Base-by-base conservation (phyloP, 2,888 invertebrate species). In the Lasioglossum vierecki region DNA sequence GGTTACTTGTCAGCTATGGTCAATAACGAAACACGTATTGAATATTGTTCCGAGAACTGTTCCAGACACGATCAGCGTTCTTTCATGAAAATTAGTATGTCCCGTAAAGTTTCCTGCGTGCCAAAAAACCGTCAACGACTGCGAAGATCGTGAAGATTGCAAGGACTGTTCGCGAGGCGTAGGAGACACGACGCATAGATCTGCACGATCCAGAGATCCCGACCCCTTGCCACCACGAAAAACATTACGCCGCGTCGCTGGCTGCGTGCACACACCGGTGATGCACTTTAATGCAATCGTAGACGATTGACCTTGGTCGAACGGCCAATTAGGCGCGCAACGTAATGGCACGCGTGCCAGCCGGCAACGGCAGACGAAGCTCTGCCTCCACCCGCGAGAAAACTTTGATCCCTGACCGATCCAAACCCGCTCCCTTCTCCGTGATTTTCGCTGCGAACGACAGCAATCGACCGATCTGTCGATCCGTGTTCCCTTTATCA, bases 241-340 rank as follows among this genome's bases (percentile, higher is more conserved):
- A 71, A 71, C 15, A 15, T 71, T 71, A 60, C 73, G 68, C 80
- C 79, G 84, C 86, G 53, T 53, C 53, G 53, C 53, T 63, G 60
- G 60, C 60, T 63, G 60, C 76, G 75, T 82, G 78, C 79, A 74
- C 77, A 74, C 76, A 72, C 72, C 78, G 78, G 57, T 86, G 85
- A 89, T 89, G 86, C 83, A 85, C 79, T 89, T 79, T 84, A 86
- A 89, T 78, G 87, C 87, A 80, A 88, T 86, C 83, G 68, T 71
- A 78, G 70, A 81, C 63, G 79, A 88, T 77, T 81, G 84, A 57
- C 90, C 88, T 83, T 88, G 88, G 82, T 76, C 68, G 79, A 88
- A 87, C 76, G 82, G 79, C 46, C 87, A 87, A 83, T 86, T 87
- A 87, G 60, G 68, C 79, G 87, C 78, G 39, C 83, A 81, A 46